Conservation (phyloP, 2,113 vertebrate species). For the Abramis brama region DNA sequence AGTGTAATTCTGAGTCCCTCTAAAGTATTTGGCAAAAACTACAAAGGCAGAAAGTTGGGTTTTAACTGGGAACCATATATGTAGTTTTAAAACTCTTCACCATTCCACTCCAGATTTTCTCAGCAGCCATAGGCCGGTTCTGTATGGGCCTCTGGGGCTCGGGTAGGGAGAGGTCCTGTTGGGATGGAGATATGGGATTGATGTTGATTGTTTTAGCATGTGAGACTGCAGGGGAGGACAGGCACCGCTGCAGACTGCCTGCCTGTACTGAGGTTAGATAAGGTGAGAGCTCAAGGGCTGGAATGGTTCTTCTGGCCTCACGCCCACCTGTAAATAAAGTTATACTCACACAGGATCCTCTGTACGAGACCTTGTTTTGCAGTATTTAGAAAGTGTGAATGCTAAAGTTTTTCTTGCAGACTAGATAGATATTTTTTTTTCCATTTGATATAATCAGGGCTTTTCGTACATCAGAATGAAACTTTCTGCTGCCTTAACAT, state of each 20-base stretch:
- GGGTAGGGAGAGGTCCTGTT: conserved; percentile 45
- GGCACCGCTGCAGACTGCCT: conserved; percentile 43
- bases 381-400: background rate
- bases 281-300: conserved; percentile 50
- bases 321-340: conserved; percentile 49
- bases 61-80: background rate
- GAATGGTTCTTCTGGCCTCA: conserved; percentile 38
- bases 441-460: background rate
- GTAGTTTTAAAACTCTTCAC: background rate
- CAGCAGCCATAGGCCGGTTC: conserved; percentile 20
- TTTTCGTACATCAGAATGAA: conserved; percentile 13
- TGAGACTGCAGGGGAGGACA: conserved; percentile 52
- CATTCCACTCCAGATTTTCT: conserved; percentile 46
- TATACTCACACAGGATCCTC: conserved; percentile 28
- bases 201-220: conserved; percentile 64
- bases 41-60: background rate
- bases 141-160: conserved; percentile 53
- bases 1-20: background rate
- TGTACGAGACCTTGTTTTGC: background rate
- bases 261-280: conserved; percentile 52
- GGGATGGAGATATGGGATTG: conserved; percentile 49
- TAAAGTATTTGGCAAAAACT: no score
- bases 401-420: background rate
- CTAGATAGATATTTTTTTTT: background rate
- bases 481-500: background rate